Base-by-base conservation (phyloP, 2,113 vertebrate species). In the Triplophysa dalaica region DNA sequence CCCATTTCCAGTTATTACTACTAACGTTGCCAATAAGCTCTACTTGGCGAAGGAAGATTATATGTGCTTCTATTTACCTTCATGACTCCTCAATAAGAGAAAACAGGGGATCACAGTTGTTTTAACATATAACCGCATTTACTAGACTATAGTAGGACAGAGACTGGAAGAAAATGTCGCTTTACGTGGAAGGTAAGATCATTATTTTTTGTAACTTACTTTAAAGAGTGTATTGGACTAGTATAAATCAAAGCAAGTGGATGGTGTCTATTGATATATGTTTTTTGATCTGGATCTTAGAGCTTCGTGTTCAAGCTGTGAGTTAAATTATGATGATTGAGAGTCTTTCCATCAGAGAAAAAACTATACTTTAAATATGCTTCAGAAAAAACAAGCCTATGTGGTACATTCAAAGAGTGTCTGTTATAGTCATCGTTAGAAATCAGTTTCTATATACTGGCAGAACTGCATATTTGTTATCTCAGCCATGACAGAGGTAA, bases 101-200 rank as follows among this genome's bases (percentile, higher is more conserved):
- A 41, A 29, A 65, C 26, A 52, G 24, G 9, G 61, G 45, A 65
- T 54, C 66, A 38, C 16, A 29, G 13, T 48, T 48, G 8, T 62
- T 62, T n/a, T 65, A 1, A 16, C 33, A 33, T 65, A 65, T 19
- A 29, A 48, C n/a, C n/a, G 38, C 8, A 29, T 50, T 64, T 50
- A 0, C 2, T 65, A 16, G 60, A 52, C 50, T 58, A 43, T 43
- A 62, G 17, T 58, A 11, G n/a, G 41, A 8, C 33, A 38, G 8
- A 14, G 54, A 78, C 61, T 29, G 21, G 8, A 29, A 21, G 14
- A 88, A 73, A 29, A 93, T 93, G 92, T 78, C 86, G 87, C 62
- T 90, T 85, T 91, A 87, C 82, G 10, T 91, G 17, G 74, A 88
- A 89, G 86, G 92, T 93, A 87, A 91, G 92, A 64, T 29, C 2